A percentile compares a stretch with the other conserved stretches of the same genome.
Conservation (phyloP, 2,797 vertebrate genomes). For the Lophura swinhoii region DNA sequence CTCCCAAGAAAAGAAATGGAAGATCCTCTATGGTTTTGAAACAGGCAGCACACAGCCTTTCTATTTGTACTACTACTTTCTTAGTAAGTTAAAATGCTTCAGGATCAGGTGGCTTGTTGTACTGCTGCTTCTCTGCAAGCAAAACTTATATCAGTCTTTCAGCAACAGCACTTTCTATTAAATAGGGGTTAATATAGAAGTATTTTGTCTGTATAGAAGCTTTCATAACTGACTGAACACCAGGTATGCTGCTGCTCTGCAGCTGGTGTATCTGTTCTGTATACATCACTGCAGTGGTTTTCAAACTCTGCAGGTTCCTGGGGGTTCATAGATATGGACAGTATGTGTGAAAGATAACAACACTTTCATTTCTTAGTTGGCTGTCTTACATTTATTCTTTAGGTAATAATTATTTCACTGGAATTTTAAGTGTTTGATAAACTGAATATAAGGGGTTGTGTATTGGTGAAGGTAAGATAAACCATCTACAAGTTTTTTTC, state of each 20-base stretch:
- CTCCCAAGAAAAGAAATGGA: not conserved
- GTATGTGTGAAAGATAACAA: not conserved
- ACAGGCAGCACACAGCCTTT: accelerated
- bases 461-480: not conserved
- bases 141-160: not conserved
- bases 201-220: not conserved
- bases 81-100: not conserved
- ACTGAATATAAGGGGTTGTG: not conserved
- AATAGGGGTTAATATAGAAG: not conserved
- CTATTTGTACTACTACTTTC: not conserved
- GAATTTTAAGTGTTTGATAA: not conserved
- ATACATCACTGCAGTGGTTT: not conserved
- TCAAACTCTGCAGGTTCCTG: not conserved
- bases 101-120: not conserved
- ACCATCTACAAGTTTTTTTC: not conserved
- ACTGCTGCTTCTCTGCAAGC: not conserved
- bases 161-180: not conserved
- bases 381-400: not conserved
- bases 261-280: accelerated
- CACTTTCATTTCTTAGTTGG: no score
- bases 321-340: not conserved
- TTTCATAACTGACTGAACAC: not conserved
- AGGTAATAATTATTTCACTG: not conserved
- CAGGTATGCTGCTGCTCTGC: not conserved
- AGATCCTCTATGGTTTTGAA: not conserved